Evolutionary conservation across 2,113 vertebrate species (phyloP), one percentile per base, ranked within the genome.

Genomic region (Perca flavescens): DNA sequence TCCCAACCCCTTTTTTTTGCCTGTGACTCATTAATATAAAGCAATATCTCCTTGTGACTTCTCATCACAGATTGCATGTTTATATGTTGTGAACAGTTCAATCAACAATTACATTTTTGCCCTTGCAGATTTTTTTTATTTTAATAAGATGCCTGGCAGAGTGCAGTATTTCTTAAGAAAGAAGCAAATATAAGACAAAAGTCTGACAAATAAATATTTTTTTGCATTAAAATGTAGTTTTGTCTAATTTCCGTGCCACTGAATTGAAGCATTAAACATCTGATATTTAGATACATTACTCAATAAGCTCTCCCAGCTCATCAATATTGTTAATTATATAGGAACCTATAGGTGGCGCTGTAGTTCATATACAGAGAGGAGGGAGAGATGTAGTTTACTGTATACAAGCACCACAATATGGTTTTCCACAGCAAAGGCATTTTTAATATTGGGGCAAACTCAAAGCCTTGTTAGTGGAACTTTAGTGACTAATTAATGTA

Each of bases 271-370:
- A 54, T 52, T 34, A 25, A 25, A n/a, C 11, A 25, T 40, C 19
- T 67, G 7, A 70, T 65, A 49, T 25, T 25, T 22, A 58, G 7
- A 49, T 8, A 53, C 9, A 28, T 54, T 54, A 15, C 34, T 31
- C 2, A 5, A 60, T 5, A 67, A 65, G 15, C 12, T 68, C 10
- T 2, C 50, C 11, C 11, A 70, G 40, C 19, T 61, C 10, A 66
- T 28, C 36, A 21, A 34, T 57, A 8, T 40, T 22, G 0, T 57
- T 21, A 15, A 17, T 13, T 25, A 2, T 8, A 13, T 5, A 17
- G 16, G 14, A 9, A 40, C 62, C 88, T 49, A 80, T 79, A 79
- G 91, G 79, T 85, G 85, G 90, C 85, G 83, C 84, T 90, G 31
- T 81, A 52, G 71, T 68, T 87, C 76, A 86, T 60, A 72, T 57